Base-by-base conservation (phyloP, 2,888 invertebrate species). In the Troilus luridus region DNA sequence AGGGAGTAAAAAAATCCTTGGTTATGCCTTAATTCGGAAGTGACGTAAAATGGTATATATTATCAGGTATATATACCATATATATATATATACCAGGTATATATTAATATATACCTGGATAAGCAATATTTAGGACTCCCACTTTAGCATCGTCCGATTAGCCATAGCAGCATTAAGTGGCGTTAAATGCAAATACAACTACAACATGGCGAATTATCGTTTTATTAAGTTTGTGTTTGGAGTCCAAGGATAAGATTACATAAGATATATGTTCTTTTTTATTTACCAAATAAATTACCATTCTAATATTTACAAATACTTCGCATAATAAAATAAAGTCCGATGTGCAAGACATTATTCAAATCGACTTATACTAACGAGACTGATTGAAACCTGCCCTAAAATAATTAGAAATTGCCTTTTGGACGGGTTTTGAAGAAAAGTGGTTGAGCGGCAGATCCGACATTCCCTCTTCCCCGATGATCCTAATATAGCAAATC, bases 321-420 rank as follows among this genome's bases (percentile, higher is more conserved):
- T 17, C 14, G 3, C 17, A 77, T 77, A 41, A 24, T 14, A 24
- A 5, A 67, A 67, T 24, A 0, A 77, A 77, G 27, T 19, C 41
- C 17, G 7, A 77, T 41, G 72, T 41, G 9, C 0, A 6, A 0
- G 17, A 27, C 27, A 77, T 72, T 27, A 72, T 77, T 41, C 27
- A 77, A 41, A 41, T 77, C 14, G 72, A 67, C 67, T 64, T n/a
- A 64, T 64, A 64, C 64, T 64, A 64, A 64, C n/a, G 64, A 67
- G 67, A 67, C 67, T 77, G 72, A 41, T 77, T 77, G 72, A 41
- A 77, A 77, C 19, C 17, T 41, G 72, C 2, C 14, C 14, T 77
- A 77, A 77, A 77, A 77, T 77, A 77, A 77, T 77, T 27, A 77
- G 72, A 77, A 41, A 41, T 77, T 19, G 24, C 72, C 27, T 77